These are phyloP conservation scores for Dicrurus megarhynchus DNA, from an alignment of 2,113 vertebrate species.

Conservation along the genomic window DNA sequence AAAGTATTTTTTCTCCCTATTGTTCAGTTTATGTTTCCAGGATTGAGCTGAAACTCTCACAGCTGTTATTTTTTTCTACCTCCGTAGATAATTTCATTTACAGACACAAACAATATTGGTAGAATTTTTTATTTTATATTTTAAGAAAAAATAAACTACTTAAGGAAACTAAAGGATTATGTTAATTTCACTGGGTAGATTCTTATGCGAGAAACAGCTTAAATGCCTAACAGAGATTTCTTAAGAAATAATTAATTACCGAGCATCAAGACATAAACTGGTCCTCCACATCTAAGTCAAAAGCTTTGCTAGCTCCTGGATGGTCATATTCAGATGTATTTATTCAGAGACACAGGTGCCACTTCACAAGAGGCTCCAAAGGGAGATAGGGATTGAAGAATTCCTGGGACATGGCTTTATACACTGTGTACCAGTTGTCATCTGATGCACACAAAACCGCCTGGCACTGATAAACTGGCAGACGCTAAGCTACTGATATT, in stretches of 20 bases:
- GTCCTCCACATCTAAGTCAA: background rate
- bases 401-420: background rate
- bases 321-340: background rate
- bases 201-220: background rate
- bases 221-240: background rate
- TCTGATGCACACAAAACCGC: rapidly evolving
- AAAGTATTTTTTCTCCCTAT: background rate
- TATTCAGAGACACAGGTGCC: background rate
- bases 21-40: background rate
- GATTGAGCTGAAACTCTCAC: background rate
- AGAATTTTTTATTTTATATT: background rate
- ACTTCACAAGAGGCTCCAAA: background rate
- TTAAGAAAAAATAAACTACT: background rate
- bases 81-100: background rate
- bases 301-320: background rate
- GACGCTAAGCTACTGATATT: background rate
- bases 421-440: background rate
- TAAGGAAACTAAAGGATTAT: background rate
- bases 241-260: background rate
- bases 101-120: background rate
- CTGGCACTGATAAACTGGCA: background rate
- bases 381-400: background rate
- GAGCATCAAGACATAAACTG: background rate
- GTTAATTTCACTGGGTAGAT: background rate
- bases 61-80: background rate